Percentiles rank a stretch among this genome's conserved stretches.
Evolutionary conservation across 2,113 vertebrate genomes (phyloP).

Genomic region (Rhinoptilus africanus): DNA sequence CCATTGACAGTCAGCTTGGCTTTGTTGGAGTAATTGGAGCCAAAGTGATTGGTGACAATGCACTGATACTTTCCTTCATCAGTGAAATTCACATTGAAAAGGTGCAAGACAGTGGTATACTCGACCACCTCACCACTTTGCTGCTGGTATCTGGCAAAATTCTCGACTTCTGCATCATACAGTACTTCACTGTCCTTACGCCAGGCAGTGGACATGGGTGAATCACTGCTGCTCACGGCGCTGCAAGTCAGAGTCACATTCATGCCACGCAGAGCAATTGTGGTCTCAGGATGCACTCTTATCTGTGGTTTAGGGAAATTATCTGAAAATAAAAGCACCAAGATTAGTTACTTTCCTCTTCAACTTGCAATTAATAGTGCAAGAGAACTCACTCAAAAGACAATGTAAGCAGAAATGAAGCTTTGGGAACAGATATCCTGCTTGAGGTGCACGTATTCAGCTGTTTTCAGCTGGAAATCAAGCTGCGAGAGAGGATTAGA

Average conservation of each 20-base stretch:
- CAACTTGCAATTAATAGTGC: not conserved
- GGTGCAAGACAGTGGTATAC: conserved; percentile 76
- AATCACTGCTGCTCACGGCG: conserved; percentile 81
- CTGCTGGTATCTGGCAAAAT: conserved; percentile 76
- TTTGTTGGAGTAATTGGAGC: conserved; percentile 83
- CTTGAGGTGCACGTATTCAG: not conserved
- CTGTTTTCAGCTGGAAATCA: not conserved
- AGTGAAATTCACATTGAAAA: conserved; percentile 82
- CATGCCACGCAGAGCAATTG: conserved; percentile 70
- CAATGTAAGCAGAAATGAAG: not conserved
- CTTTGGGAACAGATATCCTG: not conserved
- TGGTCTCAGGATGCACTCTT: conserved; percentile 75
- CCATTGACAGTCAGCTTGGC: conserved; percentile 84
- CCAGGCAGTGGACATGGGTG: conserved; percentile 77
- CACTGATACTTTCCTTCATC: conserved; percentile 84
- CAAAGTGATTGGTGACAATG: conserved; percentile 82
- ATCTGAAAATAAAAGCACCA: conserved; percentile 62
- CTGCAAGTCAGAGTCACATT: conserved; percentile 76
- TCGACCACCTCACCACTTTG: conserved; percentile 72
- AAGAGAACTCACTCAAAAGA: not conserved
- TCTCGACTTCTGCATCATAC: conserved; percentile 75
- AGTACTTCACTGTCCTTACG: conserved; percentile 79
- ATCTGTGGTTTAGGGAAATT: conserved; percentile 82
- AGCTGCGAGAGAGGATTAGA: not conserved
- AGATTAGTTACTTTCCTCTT: not conserved